Evolutionary conservation across 2,113 vertebrate species (phyloP), one percentile per base, ranked within the genome.

Genomic region (Boulengeromyrus knoepffleri): DNA sequence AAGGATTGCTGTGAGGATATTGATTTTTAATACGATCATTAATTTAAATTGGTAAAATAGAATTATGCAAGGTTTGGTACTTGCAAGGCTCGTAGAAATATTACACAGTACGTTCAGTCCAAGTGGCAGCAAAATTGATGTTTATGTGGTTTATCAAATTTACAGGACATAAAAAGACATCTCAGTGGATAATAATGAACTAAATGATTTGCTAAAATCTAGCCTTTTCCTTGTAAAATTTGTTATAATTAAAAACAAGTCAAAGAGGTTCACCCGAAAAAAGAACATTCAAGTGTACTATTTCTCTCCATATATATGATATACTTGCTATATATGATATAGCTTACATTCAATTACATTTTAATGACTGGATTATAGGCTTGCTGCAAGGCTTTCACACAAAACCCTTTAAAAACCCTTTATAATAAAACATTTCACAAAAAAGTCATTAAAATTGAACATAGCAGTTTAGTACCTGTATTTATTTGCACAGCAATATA

Each of bases 1-100:
- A 95, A 92, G 95, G 96, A 95, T 95, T 95, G 95, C 95, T 94
- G 91, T 92, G 93, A 93, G 94, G 93, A 94, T 93, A 93, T 93
- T 91, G 88, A 94, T 91, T 94, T 94, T 94, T 95, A 94, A 95
- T 94, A 92, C 91, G 93, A 95, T 96, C 95, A 96, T 96, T 95
- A 96, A 93, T 92, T 94, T 94, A 90, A 92, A 90, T 90, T 91
- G 94, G 91, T 95, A 96, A 95, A 96, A 96, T 96, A 94, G 96
- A 95, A 94, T 95, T 92, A 94, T 92, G 94, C 94, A 92, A 92
- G 92, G 94, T 95, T 91, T 93, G 93, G 94, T 95, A 94, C 95
- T 95, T 94, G 92, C 91, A 90, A 91, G 91, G 91, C 85, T 89
- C 86, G 92, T 91, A 92, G 53, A 66, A 39, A 66, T 88, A 88